phyloP scores from a whole-genome alignment of 2,888 invertebrate genomes.

The Apeira syringaria region DNA sequence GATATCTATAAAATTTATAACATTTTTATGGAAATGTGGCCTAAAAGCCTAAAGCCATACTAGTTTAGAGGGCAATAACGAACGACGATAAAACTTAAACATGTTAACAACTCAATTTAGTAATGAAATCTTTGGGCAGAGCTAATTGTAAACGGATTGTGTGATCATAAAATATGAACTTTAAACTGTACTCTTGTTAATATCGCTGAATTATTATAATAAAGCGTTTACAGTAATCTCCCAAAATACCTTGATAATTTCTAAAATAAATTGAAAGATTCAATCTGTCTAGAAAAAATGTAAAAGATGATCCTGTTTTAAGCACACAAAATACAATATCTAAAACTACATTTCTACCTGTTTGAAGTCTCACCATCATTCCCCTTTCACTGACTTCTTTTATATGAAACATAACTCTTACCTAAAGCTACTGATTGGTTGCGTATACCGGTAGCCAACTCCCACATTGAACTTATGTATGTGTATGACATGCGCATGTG shows the following conservation, averaged over 20 bases:
- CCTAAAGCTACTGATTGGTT: slow-evolving; percentile 65
- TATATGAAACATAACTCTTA: slow-evolving; percentile 6
- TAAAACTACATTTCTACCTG: no score
- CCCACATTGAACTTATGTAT: slow-evolving; percentile 34
- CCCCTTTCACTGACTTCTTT: slow-evolving; percentile 6
- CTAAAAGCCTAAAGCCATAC: background rate
- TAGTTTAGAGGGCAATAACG: background rate
- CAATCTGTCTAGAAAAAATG: no score
- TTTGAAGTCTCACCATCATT: background rate
- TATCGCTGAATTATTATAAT: no score
- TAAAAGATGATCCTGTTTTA: no score
- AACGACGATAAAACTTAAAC: slow-evolving; percentile 4
- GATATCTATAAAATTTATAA: no score
- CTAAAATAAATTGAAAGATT: no score
- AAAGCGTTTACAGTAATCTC: no score
- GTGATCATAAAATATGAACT: no score
- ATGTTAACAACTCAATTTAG: slow-evolving; percentile 36
- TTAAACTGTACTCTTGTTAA: no score
- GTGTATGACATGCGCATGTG: slow-evolving; percentile 28
- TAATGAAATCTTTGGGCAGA: slow-evolving; percentile 31
- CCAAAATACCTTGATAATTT: no score
- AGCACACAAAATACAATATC: no score
- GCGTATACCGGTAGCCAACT: slow-evolving; percentile 80
- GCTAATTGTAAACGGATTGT: slow-evolving; percentile 26
- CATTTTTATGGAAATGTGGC: background rate